Percentiles rank a stretch among this genome's conserved stretches.
These are phyloP conservation scores for Danio rerio DNA, from an alignment of 2,113 vertebrate genomes.

Conservation along the genomic window GRCz12tu NC_133194.1:27810001-27810500, in stretches of 20 bases:
- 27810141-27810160: slow-evolving; percentile 86
- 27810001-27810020: not conserved
- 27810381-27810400: not conserved
- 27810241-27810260: slow-evolving; percentile 86
- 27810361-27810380: not conserved
- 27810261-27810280: slow-evolving; percentile 60
- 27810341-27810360: not conserved
- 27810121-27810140: slow-evolving; percentile 90
- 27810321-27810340: not conserved
- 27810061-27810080: slow-evolving; percentile 34
- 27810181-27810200: slow-evolving; percentile 88
- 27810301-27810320: not conserved
- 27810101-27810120: slow-evolving; percentile 93
- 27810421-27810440: not conserved
- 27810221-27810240: slow-evolving; percentile 82
- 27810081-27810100: not conserved
- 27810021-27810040: not conserved
- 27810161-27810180: slow-evolving; percentile 94
- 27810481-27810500: not conserved
- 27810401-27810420: not conserved
- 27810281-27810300: slow-evolving; percentile 12
- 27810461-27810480: not conserved
- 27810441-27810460: not conserved
- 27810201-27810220: slow-evolving; percentile 86
- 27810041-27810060: not conserved